A percentile compares a stretch with the other conserved stretches of the same genome.
phyloP scores from a whole-genome alignment of 2,888 invertebrate species.

The Tenthredo notha region DNA sequence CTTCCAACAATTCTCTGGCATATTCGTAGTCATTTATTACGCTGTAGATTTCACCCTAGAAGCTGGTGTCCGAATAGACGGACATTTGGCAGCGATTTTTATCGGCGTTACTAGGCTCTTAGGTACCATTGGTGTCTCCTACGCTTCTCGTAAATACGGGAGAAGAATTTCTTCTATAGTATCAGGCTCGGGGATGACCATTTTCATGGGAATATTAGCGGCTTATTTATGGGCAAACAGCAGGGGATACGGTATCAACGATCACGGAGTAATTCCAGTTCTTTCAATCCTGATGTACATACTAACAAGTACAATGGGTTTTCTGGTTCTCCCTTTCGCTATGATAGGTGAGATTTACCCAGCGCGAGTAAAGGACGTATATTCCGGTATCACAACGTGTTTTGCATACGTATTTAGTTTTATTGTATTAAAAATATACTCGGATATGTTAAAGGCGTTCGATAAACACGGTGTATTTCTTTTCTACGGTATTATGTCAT shows the following conservation, averaged over 20 bases:
- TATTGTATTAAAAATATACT: conserved; percentile 79
- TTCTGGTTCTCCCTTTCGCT: conserved; percentile 81
- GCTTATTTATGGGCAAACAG: conserved; percentile 75
- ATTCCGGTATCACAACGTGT: conserved; percentile 79
- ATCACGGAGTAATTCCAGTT: conserved; percentile 76
- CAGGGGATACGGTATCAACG: conserved; percentile 65
- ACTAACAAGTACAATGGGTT: conserved; percentile 80
- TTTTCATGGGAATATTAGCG: conserved; percentile 80
- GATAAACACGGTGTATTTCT: conserved; percentile 79
- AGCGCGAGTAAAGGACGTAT: conserved; percentile 79
- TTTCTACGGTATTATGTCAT: conserved; percentile 78
- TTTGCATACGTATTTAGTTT: conserved; percentile 80
- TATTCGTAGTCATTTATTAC: conserved; percentile 81
- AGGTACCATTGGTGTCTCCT: conserved; percentile 78
- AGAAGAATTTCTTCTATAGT: conserved; percentile 81
- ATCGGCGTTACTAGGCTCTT: conserved; percentile 79
- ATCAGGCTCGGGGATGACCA: conserved; percentile 81
- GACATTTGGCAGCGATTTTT: conserved; percentile 79
- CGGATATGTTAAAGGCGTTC: conserved; percentile 76
- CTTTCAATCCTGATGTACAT: conserved; percentile 79
- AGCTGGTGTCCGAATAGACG: conserved; percentile 78
- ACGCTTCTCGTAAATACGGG: conserved; percentile 80
- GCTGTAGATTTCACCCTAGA: conserved; percentile 80
- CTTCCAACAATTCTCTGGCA: conserved; percentile 82
- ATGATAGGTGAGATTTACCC: conserved; percentile 82